These are phyloP conservation scores for Caenorhabditis becei DNA, from an alignment of 2,888 invertebrate species.

Conservation along the genomic window DNA sequence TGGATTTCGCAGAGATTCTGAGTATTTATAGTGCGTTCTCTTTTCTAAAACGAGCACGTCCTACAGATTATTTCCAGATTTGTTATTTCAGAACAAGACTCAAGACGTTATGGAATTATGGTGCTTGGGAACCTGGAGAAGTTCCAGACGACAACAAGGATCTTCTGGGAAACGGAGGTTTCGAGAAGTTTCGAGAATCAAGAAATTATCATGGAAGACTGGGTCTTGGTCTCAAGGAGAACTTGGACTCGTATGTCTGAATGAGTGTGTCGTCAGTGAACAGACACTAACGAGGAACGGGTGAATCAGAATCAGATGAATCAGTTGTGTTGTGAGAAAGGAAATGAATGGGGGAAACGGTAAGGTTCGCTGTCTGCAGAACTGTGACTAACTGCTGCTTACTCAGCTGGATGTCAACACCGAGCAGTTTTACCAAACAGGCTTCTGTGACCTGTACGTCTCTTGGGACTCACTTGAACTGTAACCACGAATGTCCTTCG, in stretches of 20 bases:
- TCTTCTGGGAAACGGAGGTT: not conserved
- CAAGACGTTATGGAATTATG: not conserved
- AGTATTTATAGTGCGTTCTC: not conserved
- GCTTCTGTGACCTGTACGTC: too few species aligned
- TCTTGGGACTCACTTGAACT: not conserved
- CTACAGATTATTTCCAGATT: not conserved
- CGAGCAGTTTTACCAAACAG: too few species aligned
- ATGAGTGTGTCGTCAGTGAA: not conserved
- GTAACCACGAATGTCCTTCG: not conserved
- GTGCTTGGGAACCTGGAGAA: not conserved
- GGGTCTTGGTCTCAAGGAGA: too few species aligned
- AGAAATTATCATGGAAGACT: not conserved
- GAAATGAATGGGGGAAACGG: not conserved
- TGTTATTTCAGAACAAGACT: not conserved
- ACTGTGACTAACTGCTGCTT: too few species aligned
- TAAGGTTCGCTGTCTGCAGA: too few species aligned
- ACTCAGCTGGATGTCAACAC: too few species aligned
- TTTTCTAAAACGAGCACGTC: not conserved
- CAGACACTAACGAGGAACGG: not conserved
- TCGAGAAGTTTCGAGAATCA: not conserved
- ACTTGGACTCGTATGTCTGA: too few species aligned
- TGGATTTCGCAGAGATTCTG: not conserved
- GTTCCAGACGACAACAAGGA: not conserved
- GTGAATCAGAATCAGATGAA: not conserved
- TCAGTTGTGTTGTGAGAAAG: not conserved